Conservation (phyloP, 2,113 vertebrate genomes). For the Anseranas semipalmata region DNA sequence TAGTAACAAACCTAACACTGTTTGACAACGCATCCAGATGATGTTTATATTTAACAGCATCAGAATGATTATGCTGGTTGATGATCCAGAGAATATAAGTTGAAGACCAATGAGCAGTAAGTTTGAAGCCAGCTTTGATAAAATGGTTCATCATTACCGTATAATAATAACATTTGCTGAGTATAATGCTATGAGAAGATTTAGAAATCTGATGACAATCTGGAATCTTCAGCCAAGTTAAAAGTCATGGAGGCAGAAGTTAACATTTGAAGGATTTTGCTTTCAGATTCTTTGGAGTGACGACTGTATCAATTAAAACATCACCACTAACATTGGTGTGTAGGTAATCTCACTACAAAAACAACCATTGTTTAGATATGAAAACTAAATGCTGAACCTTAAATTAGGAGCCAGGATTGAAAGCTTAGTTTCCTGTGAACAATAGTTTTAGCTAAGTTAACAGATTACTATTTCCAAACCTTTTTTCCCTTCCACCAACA, state of each 20-base stretch:
- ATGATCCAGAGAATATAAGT: neutral
- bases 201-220: neutral
- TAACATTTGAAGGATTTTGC: neutral
- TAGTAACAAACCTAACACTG: neutral
- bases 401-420: neutral
- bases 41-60: neutral
- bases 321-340: neutral
- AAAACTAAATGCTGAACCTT: neutral
- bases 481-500: neutral
- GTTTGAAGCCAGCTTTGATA: neutral
- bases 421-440: neutral
- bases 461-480: neutral
- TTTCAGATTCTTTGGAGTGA: neutral
- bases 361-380: rapidly evolving
- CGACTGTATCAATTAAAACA: neutral
- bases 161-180: neutral
- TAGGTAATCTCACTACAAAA: neutral
- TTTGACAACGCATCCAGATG: neutral
- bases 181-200: neutral
- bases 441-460: neutral
- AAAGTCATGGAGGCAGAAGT: neutral
- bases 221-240: neutral
- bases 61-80: neutral
- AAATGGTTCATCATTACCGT: neutral
- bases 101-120: neutral